Base-by-base conservation (phyloP, 2,888 invertebrate species). In the Drosophila putrida region DNA sequence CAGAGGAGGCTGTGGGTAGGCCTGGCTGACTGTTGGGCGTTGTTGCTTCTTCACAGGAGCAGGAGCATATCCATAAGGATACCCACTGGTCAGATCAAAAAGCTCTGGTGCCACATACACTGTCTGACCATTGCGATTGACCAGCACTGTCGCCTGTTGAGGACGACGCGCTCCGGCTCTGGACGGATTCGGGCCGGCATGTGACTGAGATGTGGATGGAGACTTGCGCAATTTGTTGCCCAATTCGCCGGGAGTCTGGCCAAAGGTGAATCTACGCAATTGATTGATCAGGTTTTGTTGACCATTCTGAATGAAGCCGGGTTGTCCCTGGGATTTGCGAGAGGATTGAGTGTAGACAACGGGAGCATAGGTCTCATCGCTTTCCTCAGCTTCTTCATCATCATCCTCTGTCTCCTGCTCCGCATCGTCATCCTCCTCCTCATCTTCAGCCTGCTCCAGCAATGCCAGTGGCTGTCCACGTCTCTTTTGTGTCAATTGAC, bases 61-160 rank as follows among this genome's bases (percentile, higher is more conserved):
- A 33, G 65, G 2, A 0, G 51, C 60, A 33, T 72, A 87, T 47
- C 72, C 71, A n/a, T 80, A 81, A 31, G 79, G 76, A 6, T 78
- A 75, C 54, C 53, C 55, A 1, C 71, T 46, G 49, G 68, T 65
- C 25, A 85, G 55, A 10, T 79, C 66, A 6, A 89, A 51, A 5
- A 76, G 70, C 60, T 88, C 85, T 8, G 88, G 89, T 0, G 86
- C 82, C 61, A 90, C 57, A 62, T 87, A 90, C 6, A 90, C 59
- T 1, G 90, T 79, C 70, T 91, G 90, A 0, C 90, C 90, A 41
- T 90, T 90, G 53, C 89, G 90, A 20, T 90, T 90, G 0, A 90
- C 68, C 31, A 90, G 46, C 1, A 90, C 54, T 0, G 88, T 84
- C 3, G 85, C 60, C 63, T 83, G 89, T 59, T 89, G 88, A 0